phyloP scores from a whole-genome alignment of 2,797 vertebrate genomes.

The Fratercula arctica region DNA sequence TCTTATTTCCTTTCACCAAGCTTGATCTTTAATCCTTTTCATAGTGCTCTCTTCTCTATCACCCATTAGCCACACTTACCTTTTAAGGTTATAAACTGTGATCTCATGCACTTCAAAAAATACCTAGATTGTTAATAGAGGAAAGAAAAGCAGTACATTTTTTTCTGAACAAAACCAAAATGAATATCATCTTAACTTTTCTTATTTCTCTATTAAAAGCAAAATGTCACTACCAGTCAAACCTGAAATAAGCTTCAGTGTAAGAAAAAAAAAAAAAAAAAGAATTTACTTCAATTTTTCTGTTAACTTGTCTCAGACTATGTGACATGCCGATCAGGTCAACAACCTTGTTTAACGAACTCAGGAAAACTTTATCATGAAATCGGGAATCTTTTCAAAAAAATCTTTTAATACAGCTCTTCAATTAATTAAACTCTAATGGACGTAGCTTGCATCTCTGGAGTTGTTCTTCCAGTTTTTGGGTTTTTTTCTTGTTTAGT shows the following conservation, averaged over 20 bases:
- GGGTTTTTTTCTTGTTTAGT: conserved; percentile 26
- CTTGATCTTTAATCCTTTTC: not conserved
- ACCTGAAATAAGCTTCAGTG: not conserved
- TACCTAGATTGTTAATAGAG: not conserved
- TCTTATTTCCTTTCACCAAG: not conserved
- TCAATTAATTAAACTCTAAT: conserved; percentile 43
- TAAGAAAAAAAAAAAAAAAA: not conserved
- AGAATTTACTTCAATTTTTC: not conserved
- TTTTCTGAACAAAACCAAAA: not conserved
- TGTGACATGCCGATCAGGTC: not conserved
- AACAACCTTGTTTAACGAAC: not conserved
- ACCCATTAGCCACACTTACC: not conserved
- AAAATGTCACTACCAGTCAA: not conserved
- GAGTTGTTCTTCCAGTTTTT: conserved; percentile 27
- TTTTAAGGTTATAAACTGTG: not conserved
- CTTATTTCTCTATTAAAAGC: not conserved
- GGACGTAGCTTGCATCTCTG: conserved; percentile 2
- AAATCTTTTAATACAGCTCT: conserved; percentile 8
- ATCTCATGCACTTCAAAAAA: not conserved
- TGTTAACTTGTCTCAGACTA: not conserved
- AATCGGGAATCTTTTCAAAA: not conserved
- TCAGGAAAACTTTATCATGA: not conserved
- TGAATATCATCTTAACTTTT: not conserved
- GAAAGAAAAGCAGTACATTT: fast-evolving
- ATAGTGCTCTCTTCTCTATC: not conserved